Evolutionary conservation across 2,113 vertebrate genomes (phyloP).

Genomic region (Calidris pugnax): DNA sequence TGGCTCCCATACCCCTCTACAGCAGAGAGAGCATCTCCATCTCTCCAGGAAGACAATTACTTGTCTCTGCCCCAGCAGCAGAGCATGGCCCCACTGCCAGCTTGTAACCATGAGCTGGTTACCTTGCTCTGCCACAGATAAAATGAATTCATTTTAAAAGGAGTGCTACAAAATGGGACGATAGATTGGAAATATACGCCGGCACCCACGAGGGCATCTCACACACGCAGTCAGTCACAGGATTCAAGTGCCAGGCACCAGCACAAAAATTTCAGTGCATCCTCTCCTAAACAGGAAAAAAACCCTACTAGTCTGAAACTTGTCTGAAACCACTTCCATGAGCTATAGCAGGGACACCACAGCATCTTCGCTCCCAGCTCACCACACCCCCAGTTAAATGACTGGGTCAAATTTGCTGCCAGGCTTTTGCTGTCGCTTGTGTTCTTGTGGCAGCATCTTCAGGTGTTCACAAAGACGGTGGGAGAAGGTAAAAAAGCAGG

Average conservation of each 20-base stretch:
- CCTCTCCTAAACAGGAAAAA: not conserved
- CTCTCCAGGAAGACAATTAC: not conserved
- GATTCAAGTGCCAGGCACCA: not conserved
- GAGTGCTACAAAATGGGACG: not conserved
- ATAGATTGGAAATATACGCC: not conserved
- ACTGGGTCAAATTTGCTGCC: not conserved
- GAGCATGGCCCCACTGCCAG: not conserved
- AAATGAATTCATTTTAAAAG: not conserved
- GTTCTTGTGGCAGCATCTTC: not conserved
- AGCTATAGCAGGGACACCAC: not conserved
- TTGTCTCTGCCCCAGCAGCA: not conserved
- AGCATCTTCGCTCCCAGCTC: not conserved
- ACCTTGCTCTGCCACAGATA: not conserved
- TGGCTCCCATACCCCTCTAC: not conserved
- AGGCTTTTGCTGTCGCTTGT: not conserved
- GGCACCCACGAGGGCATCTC: not conserved
- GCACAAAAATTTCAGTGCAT: not conserved
- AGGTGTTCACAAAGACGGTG: accelerated
- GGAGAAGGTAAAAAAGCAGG: not conserved
- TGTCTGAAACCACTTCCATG: not conserved
- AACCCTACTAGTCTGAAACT: not conserved
- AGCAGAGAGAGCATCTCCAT: not conserved
- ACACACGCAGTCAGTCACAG: not conserved
- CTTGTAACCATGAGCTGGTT: not conserved
- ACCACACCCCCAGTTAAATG: not conserved